Percentiles rank a stretch among this genome's conserved stretches.
Evolutionary conservation across 2,888 invertebrate species (phyloP).

Genomic region (Mantis religiosa): DNA sequence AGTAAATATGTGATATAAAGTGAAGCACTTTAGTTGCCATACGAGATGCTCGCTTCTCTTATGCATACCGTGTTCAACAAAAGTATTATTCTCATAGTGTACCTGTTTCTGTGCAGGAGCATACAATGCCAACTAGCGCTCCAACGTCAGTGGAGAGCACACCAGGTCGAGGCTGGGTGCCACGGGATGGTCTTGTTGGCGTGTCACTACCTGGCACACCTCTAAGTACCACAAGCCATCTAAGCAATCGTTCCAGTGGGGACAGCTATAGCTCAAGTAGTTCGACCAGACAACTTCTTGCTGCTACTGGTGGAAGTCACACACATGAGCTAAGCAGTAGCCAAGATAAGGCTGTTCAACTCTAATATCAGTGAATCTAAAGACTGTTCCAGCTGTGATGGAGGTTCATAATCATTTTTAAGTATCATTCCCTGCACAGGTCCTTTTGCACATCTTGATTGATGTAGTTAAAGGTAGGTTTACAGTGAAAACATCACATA

Average conservation of each 20-base stretch:
- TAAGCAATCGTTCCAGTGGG: conserved; percentile 68
- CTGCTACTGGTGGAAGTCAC: conserved; percentile 42
- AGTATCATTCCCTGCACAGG: not conserved
- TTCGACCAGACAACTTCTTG: conserved; percentile 70
- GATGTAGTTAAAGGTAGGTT: no score
- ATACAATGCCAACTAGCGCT: not conserved
- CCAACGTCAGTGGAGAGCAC: conserved; percentile 42
- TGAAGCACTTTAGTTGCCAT: not conserved
- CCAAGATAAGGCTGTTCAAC: conserved; percentile 11
- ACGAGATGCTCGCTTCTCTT: not conserved
- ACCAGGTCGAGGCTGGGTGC: conserved; percentile 38
- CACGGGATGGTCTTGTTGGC: not conserved
- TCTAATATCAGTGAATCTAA: not conserved
- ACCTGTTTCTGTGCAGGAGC: not conserved
- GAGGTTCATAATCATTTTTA: not conserved
- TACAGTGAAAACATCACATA: no score
- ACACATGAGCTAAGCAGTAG: not conserved
- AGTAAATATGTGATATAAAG: not conserved
- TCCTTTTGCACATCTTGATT: not conserved
- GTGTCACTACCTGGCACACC: conserved; percentile 58
- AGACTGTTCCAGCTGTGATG: not conserved
- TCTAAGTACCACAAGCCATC: conserved; percentile 50
- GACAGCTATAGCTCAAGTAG: conserved; percentile 79
- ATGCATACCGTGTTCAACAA: not conserved
- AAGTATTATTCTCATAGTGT: not conserved